Evolutionary conservation across 1,140 invertebrate species (phyloP).

Genomic region (Formica exsecta): DNA sequence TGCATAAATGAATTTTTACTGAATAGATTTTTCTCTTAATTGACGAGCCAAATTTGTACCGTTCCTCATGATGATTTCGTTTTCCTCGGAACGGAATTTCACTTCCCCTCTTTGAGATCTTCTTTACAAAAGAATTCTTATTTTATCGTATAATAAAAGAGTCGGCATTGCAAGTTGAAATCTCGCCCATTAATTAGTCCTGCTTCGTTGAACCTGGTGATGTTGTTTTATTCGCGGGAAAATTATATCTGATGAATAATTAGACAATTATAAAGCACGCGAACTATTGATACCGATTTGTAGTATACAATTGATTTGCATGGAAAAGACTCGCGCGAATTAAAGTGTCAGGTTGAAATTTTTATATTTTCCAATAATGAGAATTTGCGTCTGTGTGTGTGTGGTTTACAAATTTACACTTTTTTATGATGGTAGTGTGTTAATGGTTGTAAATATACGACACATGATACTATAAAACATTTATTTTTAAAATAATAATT

Average conservation of each 20-base stretch:
- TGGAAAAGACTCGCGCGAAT: neutral
- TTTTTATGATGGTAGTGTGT: too few relatives aligned
- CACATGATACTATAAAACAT: too few relatives aligned
- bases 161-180: neutral
- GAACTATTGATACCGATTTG: neutral
- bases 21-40: constrained; percentile 31
- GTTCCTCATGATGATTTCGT: constrained; percentile 16
- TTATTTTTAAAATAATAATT: too few relatives aligned
- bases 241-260: constrained; percentile 10
- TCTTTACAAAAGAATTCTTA: constrained; percentile 2
- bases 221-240: constrained; percentile 6
- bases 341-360: neutral
- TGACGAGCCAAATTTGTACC: constrained; percentile 35
- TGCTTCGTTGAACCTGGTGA: neutral
- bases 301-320: neutral
- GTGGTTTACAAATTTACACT: too few relatives aligned
- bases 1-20: neutral
- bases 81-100: constrained; percentile 47
- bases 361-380: neutral
- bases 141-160: constrained; percentile 10
- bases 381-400: too few relatives aligned
- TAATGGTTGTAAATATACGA: too few relatives aligned
- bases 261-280: neutral
- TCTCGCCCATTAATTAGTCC: constrained; percentile 35
- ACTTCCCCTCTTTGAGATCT: constrained; percentile 30